Evolutionary conservation across 2,797 vertebrate species (phyloP).

Genomic region (Phalanger gymnotis): DNA sequence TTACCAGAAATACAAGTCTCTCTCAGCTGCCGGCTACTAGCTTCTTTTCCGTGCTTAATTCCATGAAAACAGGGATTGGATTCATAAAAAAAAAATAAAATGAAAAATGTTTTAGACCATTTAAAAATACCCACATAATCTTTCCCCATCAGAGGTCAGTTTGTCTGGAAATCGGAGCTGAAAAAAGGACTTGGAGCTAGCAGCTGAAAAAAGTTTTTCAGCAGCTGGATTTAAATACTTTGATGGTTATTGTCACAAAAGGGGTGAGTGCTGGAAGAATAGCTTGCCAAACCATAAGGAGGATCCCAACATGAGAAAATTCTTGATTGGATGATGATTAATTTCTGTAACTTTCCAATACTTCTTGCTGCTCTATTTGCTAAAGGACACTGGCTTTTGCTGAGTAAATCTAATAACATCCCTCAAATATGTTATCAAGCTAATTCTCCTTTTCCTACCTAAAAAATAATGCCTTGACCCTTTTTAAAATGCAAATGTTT

Average conservation of each 20-base stretch:
- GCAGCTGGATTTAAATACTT: too few species aligned
- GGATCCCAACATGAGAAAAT: not conserved
- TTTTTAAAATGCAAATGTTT: not conserved
- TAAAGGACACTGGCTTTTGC: not conserved
- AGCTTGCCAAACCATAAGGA: not conserved
- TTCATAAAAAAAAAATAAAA: not conserved
- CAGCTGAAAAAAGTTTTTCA: not conserved
- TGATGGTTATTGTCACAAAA: not conserved
- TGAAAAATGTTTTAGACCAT: not conserved
- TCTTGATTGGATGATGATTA: not conserved
- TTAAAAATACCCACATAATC: not conserved
- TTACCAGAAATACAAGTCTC: not conserved
- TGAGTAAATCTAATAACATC: not conserved
- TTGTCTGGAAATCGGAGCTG: slow-evolving; percentile 2
- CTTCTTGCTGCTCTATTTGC: not conserved
- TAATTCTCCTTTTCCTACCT: not conserved
- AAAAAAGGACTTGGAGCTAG: not conserved
- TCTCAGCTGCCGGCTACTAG: not conserved
- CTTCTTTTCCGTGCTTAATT: not conserved
- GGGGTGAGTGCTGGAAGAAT: not conserved
- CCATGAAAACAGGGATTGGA: not conserved
- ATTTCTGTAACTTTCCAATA: not conserved
- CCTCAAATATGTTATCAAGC: not conserved
- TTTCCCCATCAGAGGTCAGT: slow-evolving; percentile 14
- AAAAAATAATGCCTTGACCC: not conserved